Evolutionary conservation across 2,888 invertebrate genomes (phyloP), one percentile per base, ranked within the genome.

Genomic region (Autographa pulchrina): DNA sequence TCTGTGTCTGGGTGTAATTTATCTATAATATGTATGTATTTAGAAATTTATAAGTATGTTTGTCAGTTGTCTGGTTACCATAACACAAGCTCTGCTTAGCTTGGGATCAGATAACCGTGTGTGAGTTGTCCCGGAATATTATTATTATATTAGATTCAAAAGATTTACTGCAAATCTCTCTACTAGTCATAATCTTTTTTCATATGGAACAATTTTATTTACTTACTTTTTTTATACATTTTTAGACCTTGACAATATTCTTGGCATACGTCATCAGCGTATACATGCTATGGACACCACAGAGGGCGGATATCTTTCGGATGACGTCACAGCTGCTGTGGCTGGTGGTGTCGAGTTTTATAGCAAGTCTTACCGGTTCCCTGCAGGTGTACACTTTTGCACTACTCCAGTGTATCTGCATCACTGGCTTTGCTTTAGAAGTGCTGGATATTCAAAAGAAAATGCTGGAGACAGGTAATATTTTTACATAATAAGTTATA

Each of bases 311-410:
- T 8, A 93, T 96, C 68, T 97, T 98, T 87, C 96, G 97, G 56
- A 96, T 97, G 64, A 96, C 97, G 13, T 97, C 98, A 0, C 97
- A 97, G 79, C 92, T 96, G 0, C 91, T 98, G 31, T 99, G 99
- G 99, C 92, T 98, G 16, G 94, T 98, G 6, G 92, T 98, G 43
- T 97, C 98, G 25, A 97, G 98, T 80, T 98, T 97, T 88, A 85
- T 98, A 14, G 97, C 98, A 61, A 97, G 98, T 82, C 96, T 97
- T 52, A 96, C 98, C 2, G 98, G 98, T 0, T 96, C 97, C 0
- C 96, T 98, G 56, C 97, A 98, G 91, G 97, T 98, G n/a, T 97
- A 98, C 62, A 96, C 97, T 20, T 98, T 98, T 90, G 93, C 97
- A 20, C 79, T 96, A 0, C 93, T 98, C 0, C 97, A 98, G 93